These are phyloP conservation scores for Gallinago nigripennis DNA, from an alignment of 2,797 vertebrate species.

Conservation along the genomic window DNA sequence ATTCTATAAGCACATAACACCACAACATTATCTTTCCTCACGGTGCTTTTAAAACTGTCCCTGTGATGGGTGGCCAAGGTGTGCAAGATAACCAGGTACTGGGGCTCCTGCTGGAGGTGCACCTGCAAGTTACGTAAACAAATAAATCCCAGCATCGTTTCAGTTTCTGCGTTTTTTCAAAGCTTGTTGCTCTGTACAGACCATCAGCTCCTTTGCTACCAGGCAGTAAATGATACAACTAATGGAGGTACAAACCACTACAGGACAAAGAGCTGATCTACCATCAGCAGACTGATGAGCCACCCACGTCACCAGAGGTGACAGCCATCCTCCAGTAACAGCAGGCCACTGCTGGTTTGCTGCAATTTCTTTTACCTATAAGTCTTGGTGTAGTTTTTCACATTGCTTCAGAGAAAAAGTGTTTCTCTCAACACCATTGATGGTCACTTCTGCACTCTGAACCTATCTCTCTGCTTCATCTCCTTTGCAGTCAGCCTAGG, in stretches of 20 bases:
- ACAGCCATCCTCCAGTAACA: neutral
- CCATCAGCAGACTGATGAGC: neutral
- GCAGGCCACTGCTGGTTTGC: neutral
- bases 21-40: neutral
- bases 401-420: accelerated
- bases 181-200: neutral
- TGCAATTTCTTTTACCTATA: accelerated
- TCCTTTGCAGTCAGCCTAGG: neutral
- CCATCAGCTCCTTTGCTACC: neutral
- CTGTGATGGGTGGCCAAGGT: neutral
- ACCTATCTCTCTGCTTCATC: neutral
- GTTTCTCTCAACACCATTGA: neutral
- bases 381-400: neutral
- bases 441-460: neutral
- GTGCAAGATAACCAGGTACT: neutral
- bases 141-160: neutral
- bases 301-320: neutral
- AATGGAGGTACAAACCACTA: neutral
- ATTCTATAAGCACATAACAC: neutral
- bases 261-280: accelerated
- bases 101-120: neutral
- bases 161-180: neutral
- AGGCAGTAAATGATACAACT: neutral
- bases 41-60: neutral
- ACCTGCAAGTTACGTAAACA: neutral